Evolutionary conservation across 2,888 invertebrate species (phyloP).

Genomic region (Mechanitis messenoides): DNA sequence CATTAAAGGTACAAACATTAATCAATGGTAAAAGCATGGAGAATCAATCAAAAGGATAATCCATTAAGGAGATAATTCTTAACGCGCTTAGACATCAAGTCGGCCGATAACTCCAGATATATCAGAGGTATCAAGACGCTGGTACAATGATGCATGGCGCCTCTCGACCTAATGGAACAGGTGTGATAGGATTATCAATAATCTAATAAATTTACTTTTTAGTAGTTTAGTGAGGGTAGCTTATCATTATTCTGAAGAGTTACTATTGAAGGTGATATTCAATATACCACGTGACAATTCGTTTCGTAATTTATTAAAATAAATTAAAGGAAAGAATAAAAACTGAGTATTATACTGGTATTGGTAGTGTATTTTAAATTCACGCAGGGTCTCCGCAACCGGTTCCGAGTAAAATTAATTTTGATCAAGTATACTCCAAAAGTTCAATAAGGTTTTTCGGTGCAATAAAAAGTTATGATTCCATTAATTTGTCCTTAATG

Average conservation of each 20-base stretch:
- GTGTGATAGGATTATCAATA: constrained; percentile 2
- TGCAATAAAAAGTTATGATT: constrained; percentile 20
- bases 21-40: neutral
- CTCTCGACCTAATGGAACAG: constrained; percentile 6
- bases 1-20: no score
- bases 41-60: constrained; percentile 2
- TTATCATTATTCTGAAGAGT: no score
- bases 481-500: constrained; percentile 19
- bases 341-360: neutral
- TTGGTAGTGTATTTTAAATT: neutral
- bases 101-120: constrained; percentile 14
- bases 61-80: constrained; percentile 17
- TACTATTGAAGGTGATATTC: no score
- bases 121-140: constrained; percentile 13
- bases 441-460: constrained; percentile 11
- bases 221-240: no score
- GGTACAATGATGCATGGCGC: constrained; percentile 3
- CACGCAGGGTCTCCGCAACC: neutral
- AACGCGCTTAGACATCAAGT: constrained; percentile 11
- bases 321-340: neutral
- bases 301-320: no score
- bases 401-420: constrained; percentile 4
- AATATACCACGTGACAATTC: no score
- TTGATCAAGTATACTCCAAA: constrained; percentile 2
- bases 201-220: constrained; percentile 1